A percentile compares a stretch with the other conserved stretches of the same genome.
These are phyloP conservation scores for Cynopterus sphinx DNA, from an alignment of 2,797 vertebrate genomes.

Conservation along the genomic window DNA sequence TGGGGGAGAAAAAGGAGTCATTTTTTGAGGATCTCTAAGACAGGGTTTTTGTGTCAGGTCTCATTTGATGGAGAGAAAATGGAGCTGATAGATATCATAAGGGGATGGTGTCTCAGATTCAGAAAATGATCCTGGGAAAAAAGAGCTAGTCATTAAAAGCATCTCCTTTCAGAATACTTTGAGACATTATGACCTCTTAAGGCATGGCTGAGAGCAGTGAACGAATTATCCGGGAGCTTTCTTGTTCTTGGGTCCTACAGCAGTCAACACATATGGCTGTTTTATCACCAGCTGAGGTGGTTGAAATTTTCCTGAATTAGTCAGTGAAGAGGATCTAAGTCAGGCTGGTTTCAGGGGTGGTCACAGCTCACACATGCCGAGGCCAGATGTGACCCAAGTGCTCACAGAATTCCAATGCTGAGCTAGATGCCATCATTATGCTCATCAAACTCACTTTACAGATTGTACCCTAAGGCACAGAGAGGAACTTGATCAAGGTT, in stretches of 20 bases:
- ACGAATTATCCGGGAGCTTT: not conserved
- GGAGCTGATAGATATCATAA: not conserved
- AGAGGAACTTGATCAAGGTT: not conserved
- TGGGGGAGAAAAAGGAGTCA: not conserved
- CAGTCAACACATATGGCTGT: not conserved
- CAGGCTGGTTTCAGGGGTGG: not conserved
- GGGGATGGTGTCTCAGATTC: not conserved
- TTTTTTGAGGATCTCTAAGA: not conserved
- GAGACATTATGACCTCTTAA: not conserved
- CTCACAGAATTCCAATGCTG: not conserved
- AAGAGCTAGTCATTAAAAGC: not conserved
- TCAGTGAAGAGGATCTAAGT: not conserved
- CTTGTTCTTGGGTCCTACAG: not conserved
- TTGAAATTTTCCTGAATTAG: no score
- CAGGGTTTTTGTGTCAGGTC: not conserved
- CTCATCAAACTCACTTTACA: not conserved
- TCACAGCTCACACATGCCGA: fast-evolving
- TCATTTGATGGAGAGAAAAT: not conserved
- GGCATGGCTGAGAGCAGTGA: not conserved
- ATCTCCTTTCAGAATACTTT: not conserved
- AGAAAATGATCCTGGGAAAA: not conserved
- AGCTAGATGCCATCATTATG: fast-evolving
- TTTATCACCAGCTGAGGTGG: not conserved
- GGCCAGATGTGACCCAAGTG: not conserved
- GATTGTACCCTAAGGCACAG: not conserved